Conservation (phyloP, 1,140 invertebrate genomes). For the Rhyacophila brunnea region DNA sequence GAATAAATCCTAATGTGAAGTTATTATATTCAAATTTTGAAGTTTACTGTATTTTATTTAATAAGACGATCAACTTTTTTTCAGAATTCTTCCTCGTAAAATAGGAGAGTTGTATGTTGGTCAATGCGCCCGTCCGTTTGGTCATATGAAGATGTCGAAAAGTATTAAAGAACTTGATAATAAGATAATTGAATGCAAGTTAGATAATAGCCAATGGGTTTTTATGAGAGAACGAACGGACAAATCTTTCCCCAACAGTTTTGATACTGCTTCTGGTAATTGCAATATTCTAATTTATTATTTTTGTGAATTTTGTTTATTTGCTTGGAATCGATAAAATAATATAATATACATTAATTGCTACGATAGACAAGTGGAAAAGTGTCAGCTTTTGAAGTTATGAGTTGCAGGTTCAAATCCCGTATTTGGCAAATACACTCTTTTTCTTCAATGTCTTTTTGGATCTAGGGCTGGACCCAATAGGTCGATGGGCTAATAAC, state of each 20-base stretch:
- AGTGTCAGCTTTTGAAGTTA: too few relatives aligned
- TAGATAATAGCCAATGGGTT: constrained; percentile 75
- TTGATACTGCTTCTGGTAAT: constrained; percentile 74
- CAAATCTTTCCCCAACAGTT: constrained; percentile 94
- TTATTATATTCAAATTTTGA: not conserved
- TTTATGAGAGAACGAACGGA: constrained; percentile 96
- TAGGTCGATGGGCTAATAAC: too few relatives aligned
- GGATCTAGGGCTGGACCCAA: too few relatives aligned
- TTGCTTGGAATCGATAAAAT: too few relatives aligned
- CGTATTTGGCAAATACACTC: too few relatives aligned
- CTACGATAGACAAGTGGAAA: too few relatives aligned
- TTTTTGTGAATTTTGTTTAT: too few relatives aligned
- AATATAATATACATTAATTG: too few relatives aligned
- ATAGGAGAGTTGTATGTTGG: constrained; percentile 82
- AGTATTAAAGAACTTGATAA: constrained; percentile 77
- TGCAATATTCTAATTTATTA: too few relatives aligned
- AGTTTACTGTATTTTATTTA: too few relatives aligned
- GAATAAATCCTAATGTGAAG: not conserved
- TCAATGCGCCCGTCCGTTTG: constrained; percentile 63
- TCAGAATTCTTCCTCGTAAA: constrained; percentile 70
- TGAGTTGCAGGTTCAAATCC: too few relatives aligned
- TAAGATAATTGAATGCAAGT: constrained; percentile 96
- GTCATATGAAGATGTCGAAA: constrained; percentile 74
- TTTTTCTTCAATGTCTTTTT: too few relatives aligned
- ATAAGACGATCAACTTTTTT: constrained; percentile 41